Conservation (phyloP, 2,797 vertebrate species). For the Eurystomus glaucurus region DNA sequence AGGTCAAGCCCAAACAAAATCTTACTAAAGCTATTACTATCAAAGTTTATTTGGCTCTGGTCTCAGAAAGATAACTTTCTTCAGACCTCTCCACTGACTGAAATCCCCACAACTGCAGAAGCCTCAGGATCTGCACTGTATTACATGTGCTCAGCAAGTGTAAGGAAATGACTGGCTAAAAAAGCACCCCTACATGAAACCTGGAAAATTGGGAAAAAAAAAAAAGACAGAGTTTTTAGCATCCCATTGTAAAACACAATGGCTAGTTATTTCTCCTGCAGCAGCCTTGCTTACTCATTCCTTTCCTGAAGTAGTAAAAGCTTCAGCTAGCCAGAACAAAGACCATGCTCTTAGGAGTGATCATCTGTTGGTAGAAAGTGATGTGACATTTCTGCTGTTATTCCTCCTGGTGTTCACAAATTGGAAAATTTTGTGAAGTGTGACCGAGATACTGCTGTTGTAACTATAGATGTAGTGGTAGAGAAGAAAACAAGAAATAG, state of each 20-base stretch:
- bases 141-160: not conserved
- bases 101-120: not conserved
- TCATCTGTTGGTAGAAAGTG: not conserved
- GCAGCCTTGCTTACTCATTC: not conserved
- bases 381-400: not conserved
- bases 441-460: not conserved
- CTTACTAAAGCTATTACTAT: not conserved
- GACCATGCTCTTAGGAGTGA: not conserved
- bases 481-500: not conserved
- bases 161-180: not conserved
- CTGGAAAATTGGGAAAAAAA: not conserved
- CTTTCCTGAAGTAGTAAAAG: not conserved
- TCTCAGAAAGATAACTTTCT: not conserved
- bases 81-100: not conserved
- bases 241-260: accelerated
- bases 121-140: not conserved
- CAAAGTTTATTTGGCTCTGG: not conserved
- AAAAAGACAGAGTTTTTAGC: not conserved
- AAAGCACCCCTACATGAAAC: not conserved
- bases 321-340: not conserved
- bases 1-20: constrained; percentile 38
- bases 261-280: not conserved
- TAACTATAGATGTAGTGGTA: not conserved
- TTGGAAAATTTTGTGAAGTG: not conserved
- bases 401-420: not conserved